Base-by-base conservation (phyloP, 2,797 vertebrate genomes). In the Heliangelus exortis region DNA sequence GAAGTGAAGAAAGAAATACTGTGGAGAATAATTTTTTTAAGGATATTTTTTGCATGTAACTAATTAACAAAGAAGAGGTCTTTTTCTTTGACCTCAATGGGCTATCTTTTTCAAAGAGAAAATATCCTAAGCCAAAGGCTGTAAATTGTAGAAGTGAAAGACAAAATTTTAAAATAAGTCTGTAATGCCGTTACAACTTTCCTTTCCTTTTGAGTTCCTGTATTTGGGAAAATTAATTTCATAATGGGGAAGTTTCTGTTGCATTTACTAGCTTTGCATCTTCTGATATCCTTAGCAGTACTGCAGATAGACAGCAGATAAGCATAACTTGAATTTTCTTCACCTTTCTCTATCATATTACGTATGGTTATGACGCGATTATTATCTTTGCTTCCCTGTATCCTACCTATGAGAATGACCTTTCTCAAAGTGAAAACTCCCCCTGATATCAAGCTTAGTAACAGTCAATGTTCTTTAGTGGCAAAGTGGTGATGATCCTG, bases 271-370 rank as follows among this genome's bases (percentile, higher is more conserved):
- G 57, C 47, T 94, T 87, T 87, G 16, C 67, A 48, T 82, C 8
- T 63, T 82, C 43, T 74, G 20, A 36, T 84, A 19, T 7, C 31
- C 48, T 58, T 66, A 62, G 28, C 33, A 66, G 20, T 18, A 21
- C 31, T 47, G 18, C 45, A 67, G 25, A 47, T 33, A 76, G 48
- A 79, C 26, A 62, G 61, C 58, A 75, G 69, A 41, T 66, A 59
- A 82, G 71, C n/a, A 45, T 2, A 48, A 19, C 67, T 51, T 8
- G 41, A 73, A 15, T 43, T 71, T 81, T 92, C 39, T 97, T 95
- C 84, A 89, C 82, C 36, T 12, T 96, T 97, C 53, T 83, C 59
- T 95, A 29, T 36, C 84, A 68, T 84, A 62, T 95, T 92, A n/a
- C 1, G 1, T 91, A 33, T 72, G 53, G 47, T 96, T 95, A 67